These are phyloP conservation scores for Crypturellus undulatus DNA, from an alignment of 2,113 vertebrate genomes.

Conservation along the genomic window DNA sequence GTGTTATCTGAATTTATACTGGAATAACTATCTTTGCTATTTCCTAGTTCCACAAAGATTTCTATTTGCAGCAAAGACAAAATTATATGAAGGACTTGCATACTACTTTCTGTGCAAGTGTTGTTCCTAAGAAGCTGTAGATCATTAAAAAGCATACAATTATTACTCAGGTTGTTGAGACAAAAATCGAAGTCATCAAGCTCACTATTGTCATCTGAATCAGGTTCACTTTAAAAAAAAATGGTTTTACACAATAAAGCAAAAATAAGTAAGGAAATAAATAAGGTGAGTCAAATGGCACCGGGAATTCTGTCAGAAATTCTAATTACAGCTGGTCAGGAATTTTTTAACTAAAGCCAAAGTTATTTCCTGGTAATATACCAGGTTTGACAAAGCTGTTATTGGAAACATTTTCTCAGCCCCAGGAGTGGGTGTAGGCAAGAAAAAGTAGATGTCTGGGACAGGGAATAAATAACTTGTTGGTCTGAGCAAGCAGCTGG, in stretches of 20 bases:
- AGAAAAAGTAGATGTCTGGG: conserved; percentile 25
- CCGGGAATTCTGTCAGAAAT: conserved; percentile 9
- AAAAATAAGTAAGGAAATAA: not conserved
- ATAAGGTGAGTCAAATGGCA: not conserved
- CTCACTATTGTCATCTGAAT: not conserved
- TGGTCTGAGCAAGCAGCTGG: not conserved
- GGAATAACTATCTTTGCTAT: not conserved
- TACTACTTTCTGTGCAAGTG: not conserved
- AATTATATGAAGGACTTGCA: not conserved
- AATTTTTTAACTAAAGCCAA: conserved; percentile 6
- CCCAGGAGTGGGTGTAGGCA: not conserved
- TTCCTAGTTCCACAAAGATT: not conserved
- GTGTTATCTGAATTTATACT: not conserved
- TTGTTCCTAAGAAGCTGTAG: not conserved
- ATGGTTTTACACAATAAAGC: not conserved
- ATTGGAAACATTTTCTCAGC: not conserved
- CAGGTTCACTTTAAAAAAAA: not conserved
- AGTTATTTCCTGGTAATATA: conserved; percentile 23
- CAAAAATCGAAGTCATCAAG: not conserved
- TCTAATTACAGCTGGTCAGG: not conserved
- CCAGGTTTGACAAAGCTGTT: not conserved
- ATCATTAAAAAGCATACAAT: not conserved
- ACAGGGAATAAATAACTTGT: conserved; percentile 24
- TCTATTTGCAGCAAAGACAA: not conserved
- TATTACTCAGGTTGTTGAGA: not conserved